A percentile compares a stretch with the other conserved stretches of the same genome.
These are phyloP conservation scores for Lycocorax pyrrhopterus DNA, from an alignment of 2,113 vertebrate species.

Conservation along the genomic window DNA sequence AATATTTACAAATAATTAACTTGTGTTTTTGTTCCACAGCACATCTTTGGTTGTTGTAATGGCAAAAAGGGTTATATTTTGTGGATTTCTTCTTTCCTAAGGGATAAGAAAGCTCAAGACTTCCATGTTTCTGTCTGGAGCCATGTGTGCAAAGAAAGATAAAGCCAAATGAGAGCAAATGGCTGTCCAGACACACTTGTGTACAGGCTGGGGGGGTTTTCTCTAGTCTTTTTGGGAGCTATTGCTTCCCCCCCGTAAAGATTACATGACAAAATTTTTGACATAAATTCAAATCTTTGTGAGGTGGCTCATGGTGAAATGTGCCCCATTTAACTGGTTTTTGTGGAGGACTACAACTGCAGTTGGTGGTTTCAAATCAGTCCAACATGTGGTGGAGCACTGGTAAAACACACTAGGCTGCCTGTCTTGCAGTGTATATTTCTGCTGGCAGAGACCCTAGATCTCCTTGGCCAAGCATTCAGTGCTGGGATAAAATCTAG, in stretches of 20 bases:
- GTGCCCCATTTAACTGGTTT: not conserved
- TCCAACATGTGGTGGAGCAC: not conserved
- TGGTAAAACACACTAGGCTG: constrained; percentile 25
- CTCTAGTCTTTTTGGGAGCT: not conserved
- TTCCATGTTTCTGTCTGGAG: not conserved
- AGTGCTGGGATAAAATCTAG: not conserved
- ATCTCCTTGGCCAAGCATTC: constrained; percentile 23
- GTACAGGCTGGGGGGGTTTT: not conserved
- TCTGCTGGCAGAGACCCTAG: constrained; percentile 42
- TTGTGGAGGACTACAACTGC: not conserved
- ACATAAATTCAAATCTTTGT: not conserved
- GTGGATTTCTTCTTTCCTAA: not conserved
- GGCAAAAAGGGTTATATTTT: not conserved
- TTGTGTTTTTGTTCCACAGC: not conserved
- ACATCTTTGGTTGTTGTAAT: not conserved
- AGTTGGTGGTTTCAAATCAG: constrained; percentile 10
- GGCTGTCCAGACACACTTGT: not conserved
- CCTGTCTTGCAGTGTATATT: constrained; percentile 27
- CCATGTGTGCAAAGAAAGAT: not conserved
- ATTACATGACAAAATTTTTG: not conserved
- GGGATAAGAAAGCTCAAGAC: not conserved
- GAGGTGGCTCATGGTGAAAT: not conserved
- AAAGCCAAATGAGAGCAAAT: not conserved
- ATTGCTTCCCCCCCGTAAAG: not conserved
- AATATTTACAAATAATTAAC: not conserved